These are phyloP conservation scores for Osmerus eperlanus DNA, from an alignment of 2,113 vertebrate genomes.

Conservation along the genomic window DNA sequence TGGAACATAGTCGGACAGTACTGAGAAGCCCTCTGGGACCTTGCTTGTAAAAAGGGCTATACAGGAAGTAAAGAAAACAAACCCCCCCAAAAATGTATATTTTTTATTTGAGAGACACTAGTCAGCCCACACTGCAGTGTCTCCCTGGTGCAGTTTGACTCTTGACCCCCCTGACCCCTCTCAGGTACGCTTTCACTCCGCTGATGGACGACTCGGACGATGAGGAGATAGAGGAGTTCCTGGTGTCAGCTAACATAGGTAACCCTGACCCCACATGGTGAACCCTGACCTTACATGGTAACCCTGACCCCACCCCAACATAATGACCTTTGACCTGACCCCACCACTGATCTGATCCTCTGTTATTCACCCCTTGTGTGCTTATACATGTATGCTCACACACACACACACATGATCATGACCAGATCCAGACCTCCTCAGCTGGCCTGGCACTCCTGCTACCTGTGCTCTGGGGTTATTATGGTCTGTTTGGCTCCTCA, in stretches of 20 bases:
- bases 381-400: neutral
- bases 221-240: constrained; percentile 84
- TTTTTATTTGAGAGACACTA: too few relatives aligned
- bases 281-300: constrained; percentile 55
- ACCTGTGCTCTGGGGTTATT: neutral
- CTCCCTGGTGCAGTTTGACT: neutral
- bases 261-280: constrained; percentile 17
- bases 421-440: neutral
- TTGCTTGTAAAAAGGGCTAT: too few relatives aligned
- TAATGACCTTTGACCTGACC: neutral
- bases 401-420: neutral
- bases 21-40: too few relatives aligned
- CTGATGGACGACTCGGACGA: constrained; percentile 88
- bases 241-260: constrained; percentile 78
- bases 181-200: constrained; percentile 85
- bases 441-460: neutral
- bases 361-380: too few relatives aligned
- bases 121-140: neutral
- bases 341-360: too few relatives aligned
- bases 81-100: too few relatives aligned
- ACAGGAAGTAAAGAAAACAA: too few relatives aligned
- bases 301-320: constrained; percentile 1
- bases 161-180: neutral
- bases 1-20: neutral
- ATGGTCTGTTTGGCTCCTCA: constrained; percentile 38